Evolutionary conservation across 2,888 invertebrate genomes (phyloP), one percentile per base, ranked within the genome.

Genomic region (Lumbricus terrestris): DNA sequence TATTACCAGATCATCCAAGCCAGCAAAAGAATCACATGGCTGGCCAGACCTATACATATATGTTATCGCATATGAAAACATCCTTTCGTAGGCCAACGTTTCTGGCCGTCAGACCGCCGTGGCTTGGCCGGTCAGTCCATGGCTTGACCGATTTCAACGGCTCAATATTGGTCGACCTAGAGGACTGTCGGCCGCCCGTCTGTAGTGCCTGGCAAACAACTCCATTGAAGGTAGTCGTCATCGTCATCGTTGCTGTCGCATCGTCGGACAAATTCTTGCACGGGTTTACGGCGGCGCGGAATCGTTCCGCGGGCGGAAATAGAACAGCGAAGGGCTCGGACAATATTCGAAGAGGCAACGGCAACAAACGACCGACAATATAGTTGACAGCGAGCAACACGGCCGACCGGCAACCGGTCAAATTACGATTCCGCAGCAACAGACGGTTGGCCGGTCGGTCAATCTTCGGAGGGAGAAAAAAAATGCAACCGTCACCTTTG

Each of bases 111-210:
- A 88, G 33, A 89, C 42, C 42, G n/a, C 42, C 42, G n/a, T n/a
- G 89, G 37, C 89, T n/a, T n/a, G n/a, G n/a, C n/a, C 35, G 88
- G 54, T 34, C 88, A 88, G 20, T 90, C 42, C 47, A 20, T 33
- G 89, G 40, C 89, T 83, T 54, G 82, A n/a, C 34, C n/a, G 47
- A 47, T 82, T 35, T 38, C n/a, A 83, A 37, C n/a, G 82, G 89
- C 88, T 88, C 69, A 90, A 34, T 90, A 88, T 90, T 85, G 54
- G 34, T 33, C 34, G n/a, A 40, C 42, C 15, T 34, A 35, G n/a
- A 38, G 38, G 88, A 38, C 88, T 88, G n/a, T 29, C 69, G 69
- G 69, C 69, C n/a, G 69, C 29, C 29, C 69, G n/a, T 69, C 69
- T 69, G 0, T n/a, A 69, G 69, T 69, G 69, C 69, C 8, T 6